Base-by-base conservation (phyloP, 2,888 invertebrate species). In the Harpalus rubripes region DNA sequence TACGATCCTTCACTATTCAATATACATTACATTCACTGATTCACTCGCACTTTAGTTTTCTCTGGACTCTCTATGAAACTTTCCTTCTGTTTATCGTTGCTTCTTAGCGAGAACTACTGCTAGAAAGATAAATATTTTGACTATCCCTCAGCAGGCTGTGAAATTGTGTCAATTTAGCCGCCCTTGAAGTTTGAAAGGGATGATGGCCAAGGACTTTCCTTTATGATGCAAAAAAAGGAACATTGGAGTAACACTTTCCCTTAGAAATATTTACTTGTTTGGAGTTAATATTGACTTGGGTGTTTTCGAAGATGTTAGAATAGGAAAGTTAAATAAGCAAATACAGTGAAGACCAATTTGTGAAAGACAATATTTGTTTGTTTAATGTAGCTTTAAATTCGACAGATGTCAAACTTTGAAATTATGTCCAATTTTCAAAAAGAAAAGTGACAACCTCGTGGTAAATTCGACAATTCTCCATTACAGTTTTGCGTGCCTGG, bases 41-140 rank as follows among this genome's bases (percentile, higher is more conserved):
- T 52, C 59, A 15, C 16, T 59, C 15, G 16, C 59, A 56, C n/a
- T 56, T 56, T n/a, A n/a, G n/a, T 56, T 56, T 56, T 56, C n/a
- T 56, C 56, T 56, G 56, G n/a, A n/a, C 56, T 56, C n/a, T n/a
- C 1, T n/a, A n/a, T 10, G 5, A 3, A 16, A 59, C 59, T 16
- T 59, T 59, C 44, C 10, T 12, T 59, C 15, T 15, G 59, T 59
- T 59, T 52, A 52, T 52, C 44, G 8, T 16, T 7, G 59, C 2
- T 16, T 7, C 59, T 15, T 68, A 7, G 15, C n/a, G 32, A 39
- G 15, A 68, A 68, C 68, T 63, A 63, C 12, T 39, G n/a, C 39
- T 72, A 15, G 8, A 15, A 56, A 18, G 16, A 78, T 84, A 84
- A 84, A 84, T 84, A 84, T 84, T 84, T 76, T 44, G 84, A 84